phyloP scores from a whole-genome alignment of 1,140 invertebrate species.

The Acromyrmex echinatior region DNA sequence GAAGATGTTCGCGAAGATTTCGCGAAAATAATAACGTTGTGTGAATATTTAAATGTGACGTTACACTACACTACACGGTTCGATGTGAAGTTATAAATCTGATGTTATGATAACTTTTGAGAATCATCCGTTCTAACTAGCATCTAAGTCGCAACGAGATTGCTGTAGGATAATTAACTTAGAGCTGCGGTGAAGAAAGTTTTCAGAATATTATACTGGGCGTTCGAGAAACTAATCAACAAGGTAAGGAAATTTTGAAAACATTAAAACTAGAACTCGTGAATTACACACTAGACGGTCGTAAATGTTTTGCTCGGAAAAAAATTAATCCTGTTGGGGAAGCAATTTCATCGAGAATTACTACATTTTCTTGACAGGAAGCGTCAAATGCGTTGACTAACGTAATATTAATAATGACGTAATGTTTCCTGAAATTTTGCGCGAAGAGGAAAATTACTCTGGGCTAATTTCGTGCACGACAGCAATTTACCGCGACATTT shows the following conservation, averaged over 20 bases:
- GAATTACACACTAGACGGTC: not conserved
- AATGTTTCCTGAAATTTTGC: slow-evolving; percentile 5
- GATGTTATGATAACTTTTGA: slow-evolving; percentile 23
- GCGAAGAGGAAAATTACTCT: slow-evolving; percentile 29
- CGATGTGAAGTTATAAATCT: not conserved
- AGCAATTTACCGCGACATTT: not conserved
- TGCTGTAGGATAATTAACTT: slow-evolving; percentile 44
- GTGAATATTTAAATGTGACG: slow-evolving; percentile 4
- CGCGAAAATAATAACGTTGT: not conserved
- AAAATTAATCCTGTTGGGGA: slow-evolving; percentile 13
- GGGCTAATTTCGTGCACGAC: slow-evolving; percentile 10
- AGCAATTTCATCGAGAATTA: slow-evolving; percentile 10
- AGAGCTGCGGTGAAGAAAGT: slow-evolving; percentile 1
- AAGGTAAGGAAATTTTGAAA: slow-evolving; percentile 20
- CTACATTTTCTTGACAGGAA: not conserved
- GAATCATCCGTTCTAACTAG: slow-evolving; percentile 17
- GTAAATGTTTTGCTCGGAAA: slow-evolving; percentile 12
- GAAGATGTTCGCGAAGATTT: not conserved
- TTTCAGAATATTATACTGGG: not conserved
- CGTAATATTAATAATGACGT: slow-evolving; percentile 1
- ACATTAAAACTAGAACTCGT: slow-evolving; percentile 24
- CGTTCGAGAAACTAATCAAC: slow-evolving; percentile 26
- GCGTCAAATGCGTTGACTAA: not conserved
- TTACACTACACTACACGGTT: not conserved
- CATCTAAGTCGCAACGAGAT: slow-evolving; percentile 39